A percentile compares a stretch with the other conserved stretches of the same genome.
phyloP scores from a whole-genome alignment of 2,113 vertebrate species.

The Brachypteracias leptosomus region DNA sequence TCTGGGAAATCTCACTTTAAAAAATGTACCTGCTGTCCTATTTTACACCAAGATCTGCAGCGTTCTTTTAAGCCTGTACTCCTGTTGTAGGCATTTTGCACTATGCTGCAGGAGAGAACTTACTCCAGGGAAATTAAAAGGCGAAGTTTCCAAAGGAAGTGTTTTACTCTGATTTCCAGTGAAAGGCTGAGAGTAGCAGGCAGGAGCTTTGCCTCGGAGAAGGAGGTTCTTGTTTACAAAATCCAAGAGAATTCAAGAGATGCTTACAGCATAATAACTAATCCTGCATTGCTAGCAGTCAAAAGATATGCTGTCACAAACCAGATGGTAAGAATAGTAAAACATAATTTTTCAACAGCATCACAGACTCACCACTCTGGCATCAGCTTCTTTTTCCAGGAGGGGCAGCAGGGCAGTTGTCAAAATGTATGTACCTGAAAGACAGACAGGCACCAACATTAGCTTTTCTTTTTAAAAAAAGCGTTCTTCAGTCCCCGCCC shows the following conservation, averaged over 20 bases:
- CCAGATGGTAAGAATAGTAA: not conserved
- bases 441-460: not conserved
- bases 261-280: not conserved
- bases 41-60: not conserved
- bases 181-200: not conserved
- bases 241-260: not conserved
- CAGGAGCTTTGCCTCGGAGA: not conserved
- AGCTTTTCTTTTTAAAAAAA: not conserved
- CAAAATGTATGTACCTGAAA: constrained; percentile 81
- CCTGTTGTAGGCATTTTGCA: not conserved
- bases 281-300: not conserved
- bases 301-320: not conserved
- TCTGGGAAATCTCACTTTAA: not conserved
- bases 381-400: constrained; percentile 76
- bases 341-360: not conserved
- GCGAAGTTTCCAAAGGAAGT: not conserved
- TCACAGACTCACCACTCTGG: constrained; percentile 81
- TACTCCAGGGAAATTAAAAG: not conserved
- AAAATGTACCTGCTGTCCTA: not conserved
- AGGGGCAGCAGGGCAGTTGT: constrained; percentile 81
- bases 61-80: not conserved
- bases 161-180: not conserved
- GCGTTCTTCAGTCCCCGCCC: not conserved
- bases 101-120: not conserved
- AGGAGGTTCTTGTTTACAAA: not conserved